Evolutionary conservation across 2,888 invertebrate species (phyloP).

Genomic region (Chymomyza caudatula): DNA sequence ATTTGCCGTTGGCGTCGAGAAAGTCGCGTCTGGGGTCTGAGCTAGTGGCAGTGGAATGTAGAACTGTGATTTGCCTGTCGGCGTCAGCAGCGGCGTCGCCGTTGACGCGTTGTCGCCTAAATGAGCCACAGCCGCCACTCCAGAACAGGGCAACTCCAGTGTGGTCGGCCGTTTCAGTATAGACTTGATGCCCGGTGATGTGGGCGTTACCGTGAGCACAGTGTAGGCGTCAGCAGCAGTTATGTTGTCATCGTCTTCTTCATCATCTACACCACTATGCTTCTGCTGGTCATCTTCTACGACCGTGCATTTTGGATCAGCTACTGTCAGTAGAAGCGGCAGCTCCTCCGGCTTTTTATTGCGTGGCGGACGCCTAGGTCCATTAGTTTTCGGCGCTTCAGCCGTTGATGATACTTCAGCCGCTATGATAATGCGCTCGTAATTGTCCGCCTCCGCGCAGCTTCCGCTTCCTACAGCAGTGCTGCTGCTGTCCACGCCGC

Average conservation of each 20-base stretch:
- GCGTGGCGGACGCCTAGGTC: conserved; percentile 74
- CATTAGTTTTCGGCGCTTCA: conserved; percentile 27
- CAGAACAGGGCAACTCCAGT: conserved; percentile 63
- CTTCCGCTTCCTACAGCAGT: neutral
- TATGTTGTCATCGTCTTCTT: conserved; percentile 4
- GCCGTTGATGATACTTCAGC: conserved; percentile 20
- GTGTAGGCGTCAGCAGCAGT: conserved; percentile 37
- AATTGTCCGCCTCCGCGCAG: conserved; percentile 59
- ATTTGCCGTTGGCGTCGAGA: conserved; percentile 19
- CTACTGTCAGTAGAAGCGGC: conserved; percentile 5
- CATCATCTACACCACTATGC: neutral
- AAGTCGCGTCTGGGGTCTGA: conserved; percentile 74
- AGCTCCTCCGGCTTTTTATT: conserved; percentile 56
- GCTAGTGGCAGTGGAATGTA: conserved; percentile 76
- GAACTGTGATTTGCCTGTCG: conserved; percentile 72
- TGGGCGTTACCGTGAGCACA: conserved; percentile 65
- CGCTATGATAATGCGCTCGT: conserved; percentile 77
- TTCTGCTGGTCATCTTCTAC: conserved; percentile 14
- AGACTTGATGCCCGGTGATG: conserved; percentile 79
- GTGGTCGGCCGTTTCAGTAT: conserved; percentile 81
- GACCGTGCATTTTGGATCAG: neutral
- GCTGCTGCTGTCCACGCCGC: conserved; percentile 72
- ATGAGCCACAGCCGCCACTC: conserved; percentile 15
- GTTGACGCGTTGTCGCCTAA: conserved; percentile 10
- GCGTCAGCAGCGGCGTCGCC: conserved; percentile 33